A percentile compares a stretch with the other conserved stretches of the same genome.
Evolutionary conservation across 1,140 invertebrate genomes (phyloP).

Genomic region (Zaprionus taronus): DNA sequence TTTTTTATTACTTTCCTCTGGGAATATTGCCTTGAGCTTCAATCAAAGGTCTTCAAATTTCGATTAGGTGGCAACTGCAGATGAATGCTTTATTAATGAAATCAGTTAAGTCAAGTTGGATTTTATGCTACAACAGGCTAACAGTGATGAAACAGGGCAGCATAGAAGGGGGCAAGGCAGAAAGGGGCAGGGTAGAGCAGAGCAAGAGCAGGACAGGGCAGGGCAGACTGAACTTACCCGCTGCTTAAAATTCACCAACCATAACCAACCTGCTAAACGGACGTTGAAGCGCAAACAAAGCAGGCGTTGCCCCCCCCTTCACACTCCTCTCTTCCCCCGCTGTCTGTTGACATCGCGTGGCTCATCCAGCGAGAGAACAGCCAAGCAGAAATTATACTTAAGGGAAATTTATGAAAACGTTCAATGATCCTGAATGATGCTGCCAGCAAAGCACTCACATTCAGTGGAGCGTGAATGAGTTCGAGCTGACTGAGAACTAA

Average conservation of each 20-base stretch:
- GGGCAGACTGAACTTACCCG: neutral
- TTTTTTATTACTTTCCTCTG: neutral
- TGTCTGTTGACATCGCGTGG: neutral
- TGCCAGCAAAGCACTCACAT: slow-evolving; percentile 50
- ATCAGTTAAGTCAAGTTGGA: slow-evolving; percentile 42
- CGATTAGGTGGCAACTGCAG: neutral
- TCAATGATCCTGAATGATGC: slow-evolving; percentile 76
- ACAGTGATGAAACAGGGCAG: slow-evolving; percentile 24
- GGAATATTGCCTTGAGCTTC: neutral
- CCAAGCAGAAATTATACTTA: slow-evolving; percentile 62
- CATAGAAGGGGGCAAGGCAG: neutral
- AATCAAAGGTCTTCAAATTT: slow-evolving; percentile 5
- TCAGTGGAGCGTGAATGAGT: slow-evolving; percentile 71
- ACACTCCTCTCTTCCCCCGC: too few species aligned
- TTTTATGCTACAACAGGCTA: slow-evolving; percentile 23
- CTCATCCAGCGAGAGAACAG: slow-evolving; percentile 16
- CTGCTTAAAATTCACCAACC: slow-evolving; percentile 76
- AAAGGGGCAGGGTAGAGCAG: neutral
- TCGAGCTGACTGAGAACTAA: slow-evolving; percentile 44
- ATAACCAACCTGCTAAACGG: slow-evolving; percentile 78
- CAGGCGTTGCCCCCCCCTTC: slow-evolving; percentile 19
- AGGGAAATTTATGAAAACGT: slow-evolving; percentile 80
- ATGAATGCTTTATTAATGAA: slow-evolving; percentile 37
- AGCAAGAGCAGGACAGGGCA: too few species aligned
- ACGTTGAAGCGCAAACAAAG: slow-evolving; percentile 71